A percentile compares a stretch with the other conserved stretches of the same genome.
These are phyloP conservation scores for Ephydatia muelleri DNA, from an alignment of 37 sponge, comb jelly and placozoan genomes.

Conservation along the genomic window DNA sequence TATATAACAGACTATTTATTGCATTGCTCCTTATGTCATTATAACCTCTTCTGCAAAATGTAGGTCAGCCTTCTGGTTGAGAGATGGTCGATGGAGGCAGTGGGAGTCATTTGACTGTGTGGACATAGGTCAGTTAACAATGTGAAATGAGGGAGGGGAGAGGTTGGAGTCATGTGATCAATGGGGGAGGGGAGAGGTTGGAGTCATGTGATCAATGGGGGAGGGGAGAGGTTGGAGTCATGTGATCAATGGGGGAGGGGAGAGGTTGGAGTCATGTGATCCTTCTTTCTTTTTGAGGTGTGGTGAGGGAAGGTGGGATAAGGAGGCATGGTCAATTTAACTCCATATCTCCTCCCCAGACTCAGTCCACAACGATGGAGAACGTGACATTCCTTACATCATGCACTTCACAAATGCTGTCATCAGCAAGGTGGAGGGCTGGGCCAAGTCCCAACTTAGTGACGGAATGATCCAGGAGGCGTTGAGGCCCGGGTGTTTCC, in stretches of 20 bases:
- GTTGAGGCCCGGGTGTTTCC: constrained; percentile 10
- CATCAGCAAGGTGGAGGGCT: constrained; percentile 6
- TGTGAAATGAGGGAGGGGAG: not conserved
- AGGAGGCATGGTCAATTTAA: not conserved
- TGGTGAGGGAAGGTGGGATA: not conserved
- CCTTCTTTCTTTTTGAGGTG: too few species aligned
- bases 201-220: not conserved
- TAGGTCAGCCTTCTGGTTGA: constrained; percentile 28
- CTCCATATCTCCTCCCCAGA: not conserved
- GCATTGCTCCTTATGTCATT: too few species aligned
- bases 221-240: not conserved
- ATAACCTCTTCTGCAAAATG: too few species aligned
- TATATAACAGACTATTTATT: too few species aligned
- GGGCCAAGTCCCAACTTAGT: constrained; percentile 8
- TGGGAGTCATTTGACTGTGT: constrained; percentile 32
- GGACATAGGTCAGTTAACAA: not conserved
- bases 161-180: not conserved
- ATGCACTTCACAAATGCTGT: constrained; percentile 7
- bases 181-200: not conserved
- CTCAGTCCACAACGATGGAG: constrained; percentile 31
- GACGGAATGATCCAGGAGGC: constrained; percentile 24
- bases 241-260: not conserved
- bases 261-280: too few species aligned
- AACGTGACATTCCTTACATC: constrained; percentile 23
- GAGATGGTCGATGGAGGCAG: constrained; percentile 23